phyloP scores from a whole-genome alignment of 2,113 vertebrate genomes.

The Corvus hawaiiensis region DNA sequence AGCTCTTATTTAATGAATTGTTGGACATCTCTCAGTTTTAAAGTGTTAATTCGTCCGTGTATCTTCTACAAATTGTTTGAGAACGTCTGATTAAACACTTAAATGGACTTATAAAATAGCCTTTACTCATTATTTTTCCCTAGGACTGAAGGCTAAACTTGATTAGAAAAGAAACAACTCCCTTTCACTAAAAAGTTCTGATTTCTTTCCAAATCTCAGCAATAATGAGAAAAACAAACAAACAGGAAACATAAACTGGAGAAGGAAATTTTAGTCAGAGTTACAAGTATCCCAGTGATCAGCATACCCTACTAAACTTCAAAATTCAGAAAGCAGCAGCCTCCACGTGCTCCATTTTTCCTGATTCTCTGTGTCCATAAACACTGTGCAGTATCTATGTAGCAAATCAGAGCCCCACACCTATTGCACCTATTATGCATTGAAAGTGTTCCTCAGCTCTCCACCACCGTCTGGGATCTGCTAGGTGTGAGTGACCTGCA shows the following conservation, averaged over 20 bases:
- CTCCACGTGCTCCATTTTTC: neutral
- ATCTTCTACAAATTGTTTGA: neutral
- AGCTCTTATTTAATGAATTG: neutral
- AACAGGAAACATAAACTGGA: neutral
- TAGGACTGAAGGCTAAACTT: neutral
- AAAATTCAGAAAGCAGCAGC: neutral
- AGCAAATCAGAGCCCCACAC: neutral
- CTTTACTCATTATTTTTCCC: neutral
- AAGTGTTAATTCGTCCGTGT: neutral
- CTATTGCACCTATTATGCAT: rapidly evolving
- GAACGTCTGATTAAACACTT: neutral
- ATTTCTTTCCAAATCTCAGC: neutral
- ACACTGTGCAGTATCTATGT: neutral
- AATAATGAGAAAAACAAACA: neutral
- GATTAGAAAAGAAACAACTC: neutral
- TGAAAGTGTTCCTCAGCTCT: neutral
- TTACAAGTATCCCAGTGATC: neutral
- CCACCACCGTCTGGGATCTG: neutral
- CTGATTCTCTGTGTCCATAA: neutral
- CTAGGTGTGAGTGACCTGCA: neutral
- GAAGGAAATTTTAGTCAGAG: neutral
- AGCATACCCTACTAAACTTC: neutral
- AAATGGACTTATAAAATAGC: neutral
- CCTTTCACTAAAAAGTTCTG: neutral
- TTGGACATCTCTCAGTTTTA: neutral